Evolutionary conservation across 2,888 invertebrate genomes (phyloP).

Genomic region (Drosophila stalkeri): DNA sequence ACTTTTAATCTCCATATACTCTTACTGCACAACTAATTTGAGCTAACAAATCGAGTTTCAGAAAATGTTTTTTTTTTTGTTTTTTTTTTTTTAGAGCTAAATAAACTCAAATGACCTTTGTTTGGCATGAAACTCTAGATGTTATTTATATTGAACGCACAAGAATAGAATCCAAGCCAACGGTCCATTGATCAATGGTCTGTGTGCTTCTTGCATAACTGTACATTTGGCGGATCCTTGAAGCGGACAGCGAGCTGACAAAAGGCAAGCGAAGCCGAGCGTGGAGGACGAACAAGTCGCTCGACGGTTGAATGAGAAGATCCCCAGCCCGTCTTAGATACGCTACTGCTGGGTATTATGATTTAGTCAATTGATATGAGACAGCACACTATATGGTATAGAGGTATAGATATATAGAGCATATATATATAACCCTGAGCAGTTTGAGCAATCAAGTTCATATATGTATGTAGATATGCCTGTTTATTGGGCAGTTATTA

Average conservation of each 20-base stretch:
- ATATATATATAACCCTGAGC: background rate
- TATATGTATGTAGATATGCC: too few relatives aligned
- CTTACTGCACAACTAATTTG: background rate
- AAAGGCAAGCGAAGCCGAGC: conserved; percentile 6
- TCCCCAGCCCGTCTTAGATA: background rate
- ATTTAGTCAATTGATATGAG: background rate
- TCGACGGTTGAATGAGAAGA: conserved; percentile 45
- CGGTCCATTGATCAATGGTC: conserved; percentile 11
- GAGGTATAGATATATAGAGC: background rate
- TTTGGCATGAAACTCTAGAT: conserved; percentile 21
- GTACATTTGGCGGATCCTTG: conserved; percentile 50
- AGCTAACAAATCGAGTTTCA: background rate
- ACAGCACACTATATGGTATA: background rate
- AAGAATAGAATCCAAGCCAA: background rate
- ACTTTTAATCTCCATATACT: background rate
- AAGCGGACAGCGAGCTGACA: conserved; percentile 28
- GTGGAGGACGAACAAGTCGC: conserved; percentile 18
- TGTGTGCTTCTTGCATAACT: conserved; percentile 38
- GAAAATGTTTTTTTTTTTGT: background rate
- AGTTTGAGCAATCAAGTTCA: background rate
- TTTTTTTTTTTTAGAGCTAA: background rate
- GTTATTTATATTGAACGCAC: background rate
- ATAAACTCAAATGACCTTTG: conserved; percentile 11
- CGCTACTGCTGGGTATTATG: background rate
- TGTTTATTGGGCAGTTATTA: background rate